Percentiles rank a stretch among this genome's conserved stretches.
Conservation (phyloP, 1,140 invertebrate genomes). For the Wiebesia pumilae region DNA sequence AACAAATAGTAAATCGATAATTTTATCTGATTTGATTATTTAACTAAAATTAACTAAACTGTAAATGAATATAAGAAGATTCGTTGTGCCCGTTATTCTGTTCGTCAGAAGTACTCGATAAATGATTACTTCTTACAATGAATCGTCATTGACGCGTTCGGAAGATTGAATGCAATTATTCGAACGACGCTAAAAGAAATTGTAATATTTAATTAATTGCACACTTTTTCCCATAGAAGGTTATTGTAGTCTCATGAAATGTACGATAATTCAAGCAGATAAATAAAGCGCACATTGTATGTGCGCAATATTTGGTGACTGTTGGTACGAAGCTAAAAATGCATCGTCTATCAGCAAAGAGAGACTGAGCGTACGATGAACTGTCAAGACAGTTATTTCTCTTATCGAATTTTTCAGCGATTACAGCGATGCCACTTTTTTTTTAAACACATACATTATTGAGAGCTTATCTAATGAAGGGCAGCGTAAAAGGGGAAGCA, state of each 20-base stretch:
- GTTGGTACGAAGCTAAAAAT: slow-evolving; percentile 4
- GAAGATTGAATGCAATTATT: background rate
- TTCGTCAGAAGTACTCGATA: background rate
- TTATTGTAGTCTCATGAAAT: background rate
- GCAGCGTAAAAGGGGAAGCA: background rate
- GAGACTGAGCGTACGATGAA: slow-evolving; percentile 28
- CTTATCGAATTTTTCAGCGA: slow-evolving; percentile 40
- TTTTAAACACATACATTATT: background rate
- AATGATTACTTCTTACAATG: background rate
- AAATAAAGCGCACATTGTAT: background rate
- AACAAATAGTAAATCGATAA: too few species aligned
- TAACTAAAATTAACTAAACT: too few species aligned
- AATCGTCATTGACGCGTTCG: background rate
- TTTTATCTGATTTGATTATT: too few species aligned
- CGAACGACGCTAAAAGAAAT: background rate
- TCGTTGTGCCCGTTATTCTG: too few species aligned
- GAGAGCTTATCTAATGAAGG: background rate
- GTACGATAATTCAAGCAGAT: background rate
- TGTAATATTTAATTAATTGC: slow-evolving; percentile 9
- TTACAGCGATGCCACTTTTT: slow-evolving; percentile 3
- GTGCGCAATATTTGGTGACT: slow-evolving; percentile 2
- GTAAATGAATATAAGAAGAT: too few species aligned
- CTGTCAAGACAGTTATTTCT: slow-evolving; percentile 17
- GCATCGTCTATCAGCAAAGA: background rate
- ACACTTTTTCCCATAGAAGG: background rate